Evolutionary conservation across 92 coral and sea anemone species (phyloP).

Genomic region (Parazoanthus darwini): DNA sequence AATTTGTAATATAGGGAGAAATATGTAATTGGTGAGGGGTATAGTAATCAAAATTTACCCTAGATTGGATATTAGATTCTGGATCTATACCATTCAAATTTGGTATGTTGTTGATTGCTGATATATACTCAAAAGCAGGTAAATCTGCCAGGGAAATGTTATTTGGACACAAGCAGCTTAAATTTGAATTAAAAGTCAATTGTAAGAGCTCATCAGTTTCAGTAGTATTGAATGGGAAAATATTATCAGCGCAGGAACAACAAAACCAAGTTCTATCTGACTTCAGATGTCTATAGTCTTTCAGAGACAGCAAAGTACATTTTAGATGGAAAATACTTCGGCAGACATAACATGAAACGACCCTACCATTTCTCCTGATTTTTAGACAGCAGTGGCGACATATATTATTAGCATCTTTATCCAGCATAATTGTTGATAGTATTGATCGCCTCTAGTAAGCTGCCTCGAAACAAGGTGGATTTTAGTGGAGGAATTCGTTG

Average conservation of each 20-base stretch:
- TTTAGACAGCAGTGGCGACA: background rate
- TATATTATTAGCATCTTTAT: background rate
- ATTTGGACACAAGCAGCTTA: constrained; percentile 33
- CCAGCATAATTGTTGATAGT: background rate
- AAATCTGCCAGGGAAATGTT: constrained; percentile 29
- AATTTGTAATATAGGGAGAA: constrained; percentile 16
- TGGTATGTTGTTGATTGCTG: constrained; percentile 22
- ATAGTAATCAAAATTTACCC: constrained; percentile 35
- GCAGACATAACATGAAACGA: constrained; percentile 1
- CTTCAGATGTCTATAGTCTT: background rate
- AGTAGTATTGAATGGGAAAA: constrained; percentile 25
- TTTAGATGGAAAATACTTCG: background rate
- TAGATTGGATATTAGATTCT: constrained; percentile 17
- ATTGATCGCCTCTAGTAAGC: background rate
- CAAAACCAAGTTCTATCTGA: background rate
- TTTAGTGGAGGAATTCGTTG: background rate
- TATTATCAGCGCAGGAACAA: background rate
- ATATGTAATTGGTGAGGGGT: constrained; percentile 39
- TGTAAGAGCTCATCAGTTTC: constrained; percentile 16
- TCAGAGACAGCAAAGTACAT: constrained; percentile 1
- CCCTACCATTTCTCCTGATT: constrained; percentile 1
- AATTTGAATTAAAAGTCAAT: constrained; percentile 39
- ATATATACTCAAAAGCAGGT: constrained; percentile 33
- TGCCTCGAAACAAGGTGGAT: background rate
- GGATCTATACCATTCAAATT: constrained; percentile 33